Evolutionary conservation across 2,113 vertebrate genomes (phyloP).

Genomic region (Miniopterus natalensis): DNA sequence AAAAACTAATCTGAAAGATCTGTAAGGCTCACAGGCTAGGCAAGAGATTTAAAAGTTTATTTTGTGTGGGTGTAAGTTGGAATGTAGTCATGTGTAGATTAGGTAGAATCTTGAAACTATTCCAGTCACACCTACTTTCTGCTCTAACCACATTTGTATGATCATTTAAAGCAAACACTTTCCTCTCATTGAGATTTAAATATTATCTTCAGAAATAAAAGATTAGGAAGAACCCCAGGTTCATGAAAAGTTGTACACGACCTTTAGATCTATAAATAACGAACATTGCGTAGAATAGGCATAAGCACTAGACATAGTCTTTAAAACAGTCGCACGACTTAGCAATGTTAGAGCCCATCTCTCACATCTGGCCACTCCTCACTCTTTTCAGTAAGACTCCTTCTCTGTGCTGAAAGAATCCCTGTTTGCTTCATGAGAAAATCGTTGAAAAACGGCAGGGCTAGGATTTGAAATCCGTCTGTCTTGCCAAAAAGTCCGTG

Average conservation of each 20-base stretch:
- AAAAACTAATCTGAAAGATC: constrained; percentile 74
- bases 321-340: background rate
- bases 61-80: constrained; percentile 85
- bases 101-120: constrained; percentile 84
- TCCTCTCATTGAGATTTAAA: constrained; percentile 80
- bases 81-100: constrained; percentile 83
- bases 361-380: background rate
- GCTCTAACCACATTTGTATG: constrained; percentile 83
- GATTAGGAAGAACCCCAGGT: constrained; percentile 55
- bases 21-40: constrained; percentile 77
- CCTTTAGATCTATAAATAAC: constrained; percentile 26
- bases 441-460: background rate
- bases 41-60: constrained; percentile 81
- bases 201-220: constrained; percentile 68
- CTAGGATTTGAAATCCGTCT: background rate
- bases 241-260: constrained; percentile 34
- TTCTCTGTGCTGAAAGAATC: background rate
- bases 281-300: background rate
- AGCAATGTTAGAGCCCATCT: background rate
- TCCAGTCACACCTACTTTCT: constrained; percentile 85
- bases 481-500: background rate
- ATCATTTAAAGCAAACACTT: constrained; percentile 84
- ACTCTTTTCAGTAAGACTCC: background rate
- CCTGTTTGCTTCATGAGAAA: background rate
- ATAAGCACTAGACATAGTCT: background rate